These are phyloP conservation scores for Trachymyrmex cornetzi DNA, from an alignment of 1,140 invertebrate genomes.

Conservation along the genomic window DNA sequence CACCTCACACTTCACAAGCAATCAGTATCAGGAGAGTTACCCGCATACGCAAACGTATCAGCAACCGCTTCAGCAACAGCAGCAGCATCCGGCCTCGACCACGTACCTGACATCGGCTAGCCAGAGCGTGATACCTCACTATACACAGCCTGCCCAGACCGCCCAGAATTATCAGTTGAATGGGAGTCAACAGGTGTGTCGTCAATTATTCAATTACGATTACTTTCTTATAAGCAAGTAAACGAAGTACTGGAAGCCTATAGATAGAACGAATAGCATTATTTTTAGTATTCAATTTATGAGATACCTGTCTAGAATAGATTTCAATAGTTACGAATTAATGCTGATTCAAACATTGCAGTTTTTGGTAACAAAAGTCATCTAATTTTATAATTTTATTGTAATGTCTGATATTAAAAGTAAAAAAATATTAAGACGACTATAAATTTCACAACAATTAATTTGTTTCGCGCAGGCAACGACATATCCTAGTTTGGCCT, in stretches of 20 bases:
- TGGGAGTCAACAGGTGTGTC: slow-evolving; percentile 82
- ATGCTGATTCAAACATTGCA: not conserved
- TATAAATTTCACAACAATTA: not conserved
- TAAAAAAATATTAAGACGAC: not conserved
- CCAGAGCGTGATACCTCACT: slow-evolving; percentile 83
- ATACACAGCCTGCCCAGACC: slow-evolving; percentile 81
- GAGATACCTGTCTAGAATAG: slow-evolving; percentile 9
- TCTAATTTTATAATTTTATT: slow-evolving; percentile 2
- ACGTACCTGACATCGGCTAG: slow-evolving; percentile 82
- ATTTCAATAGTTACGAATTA: not conserved
- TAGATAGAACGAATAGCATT: not conserved
- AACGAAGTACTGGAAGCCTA: not conserved
- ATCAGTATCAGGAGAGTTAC: slow-evolving; percentile 86
- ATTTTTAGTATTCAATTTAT: not conserved
- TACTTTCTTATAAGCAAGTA: slow-evolving; percentile 22
- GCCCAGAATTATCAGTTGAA: slow-evolving; percentile 83
- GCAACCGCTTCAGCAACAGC: slow-evolving; percentile 81
- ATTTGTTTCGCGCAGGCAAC: slow-evolving; percentile 77
- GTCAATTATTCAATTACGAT: slow-evolving; percentile 41
- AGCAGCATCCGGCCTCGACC: slow-evolving; percentile 81
- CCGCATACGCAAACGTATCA: slow-evolving; percentile 86
- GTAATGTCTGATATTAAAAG: not conserved
- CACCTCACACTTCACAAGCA: slow-evolving; percentile 82
- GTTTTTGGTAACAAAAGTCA: not conserved
- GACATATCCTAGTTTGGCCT: slow-evolving; percentile 83